A percentile compares a stretch with the other conserved stretches of the same genome.
These are phyloP conservation scores for Dioctria rufipes DNA, from an alignment of 2,888 invertebrate species.

Conservation along the genomic window DNA sequence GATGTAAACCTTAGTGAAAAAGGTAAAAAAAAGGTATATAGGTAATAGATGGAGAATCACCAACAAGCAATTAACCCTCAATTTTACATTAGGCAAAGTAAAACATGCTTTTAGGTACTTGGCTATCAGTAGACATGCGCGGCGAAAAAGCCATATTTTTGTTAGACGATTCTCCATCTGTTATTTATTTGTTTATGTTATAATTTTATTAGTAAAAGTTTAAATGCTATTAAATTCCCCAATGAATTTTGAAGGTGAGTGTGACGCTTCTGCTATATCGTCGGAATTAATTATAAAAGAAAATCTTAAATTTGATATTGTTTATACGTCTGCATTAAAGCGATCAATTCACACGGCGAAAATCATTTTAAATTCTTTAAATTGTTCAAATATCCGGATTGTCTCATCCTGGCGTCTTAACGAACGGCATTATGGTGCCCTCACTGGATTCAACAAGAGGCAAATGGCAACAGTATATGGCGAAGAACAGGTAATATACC, in stretches of 20 bases:
- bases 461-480: constrained; percentile 92
- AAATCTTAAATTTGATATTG: constrained; percentile 80
- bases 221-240: neutral
- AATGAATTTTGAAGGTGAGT: constrained; percentile 63
- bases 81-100: neutral
- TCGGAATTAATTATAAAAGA: constrained; percentile 19
- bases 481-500: constrained; percentile 79
- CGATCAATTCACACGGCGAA: constrained; percentile 85
- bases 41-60: neutral
- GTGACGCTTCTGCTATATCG: constrained; percentile 67
- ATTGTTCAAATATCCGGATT: constrained; percentile 79
- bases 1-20: constrained; percentile 80
- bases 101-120: neutral
- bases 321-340: constrained; percentile 86
- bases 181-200: neutral
- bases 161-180: too few species aligned
- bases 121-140: too few species aligned
- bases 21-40: constrained; percentile 71
- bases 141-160: too few species aligned
- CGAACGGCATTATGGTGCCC: constrained; percentile 90
- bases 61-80: too few species aligned
- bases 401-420: constrained; percentile 88
- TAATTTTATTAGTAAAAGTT: neutral
- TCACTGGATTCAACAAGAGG: constrained; percentile 90
- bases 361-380: constrained; percentile 79